Percentiles rank a stretch among this genome's conserved stretches.
These are phyloP conservation scores for Microchrysa polita DNA, from an alignment of 2,888 invertebrate genomes.

Conservation along the genomic window DNA sequence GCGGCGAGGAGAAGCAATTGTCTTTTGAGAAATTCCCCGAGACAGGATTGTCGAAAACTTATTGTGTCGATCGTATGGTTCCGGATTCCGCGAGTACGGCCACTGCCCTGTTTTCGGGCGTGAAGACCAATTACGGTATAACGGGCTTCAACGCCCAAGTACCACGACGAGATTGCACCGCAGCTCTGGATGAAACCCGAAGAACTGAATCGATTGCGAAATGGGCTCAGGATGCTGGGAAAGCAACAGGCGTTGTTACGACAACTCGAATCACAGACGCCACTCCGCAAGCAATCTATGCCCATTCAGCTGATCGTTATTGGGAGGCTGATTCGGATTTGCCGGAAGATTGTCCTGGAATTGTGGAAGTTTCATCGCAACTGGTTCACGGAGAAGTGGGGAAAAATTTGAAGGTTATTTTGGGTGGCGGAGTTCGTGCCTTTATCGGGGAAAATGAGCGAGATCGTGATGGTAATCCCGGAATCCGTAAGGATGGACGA, in stretches of 20 bases:
- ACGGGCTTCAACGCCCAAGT: constrained; percentile 79
- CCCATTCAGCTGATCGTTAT: constrained; percentile 72
- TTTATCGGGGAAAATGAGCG: constrained; percentile 60
- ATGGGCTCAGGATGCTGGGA: constrained; percentile 75
- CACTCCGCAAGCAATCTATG: constrained; percentile 75
- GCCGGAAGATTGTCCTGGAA: constrained; percentile 23
- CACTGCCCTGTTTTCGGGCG: constrained; percentile 81
- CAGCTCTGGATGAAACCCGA: constrained; percentile 55
- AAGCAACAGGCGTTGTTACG: constrained; percentile 75
- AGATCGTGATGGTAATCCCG: constrained; percentile 67
- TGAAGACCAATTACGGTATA: constrained; percentile 80
- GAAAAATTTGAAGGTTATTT: constrained; percentile 71
- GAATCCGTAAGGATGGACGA: constrained; percentile 69
- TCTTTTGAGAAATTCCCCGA: constrained; percentile 81
- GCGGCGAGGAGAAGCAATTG: constrained; percentile 78
- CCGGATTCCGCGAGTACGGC: constrained; percentile 86
- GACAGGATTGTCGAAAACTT: constrained; percentile 76
- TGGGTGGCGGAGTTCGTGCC: constrained; percentile 60
- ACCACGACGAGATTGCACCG: constrained; percentile 65
- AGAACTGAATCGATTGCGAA: constrained; percentile 72
- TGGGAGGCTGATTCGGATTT: constrained; percentile 78
- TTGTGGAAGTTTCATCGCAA: constrained; percentile 75
- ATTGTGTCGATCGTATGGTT: constrained; percentile 78
- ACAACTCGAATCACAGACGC: constrained; percentile 84
- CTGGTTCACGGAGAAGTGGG: constrained; percentile 74